phyloP scores from a whole-genome alignment of 2,113 vertebrate genomes.

The Taurulus bubalis region DNA sequence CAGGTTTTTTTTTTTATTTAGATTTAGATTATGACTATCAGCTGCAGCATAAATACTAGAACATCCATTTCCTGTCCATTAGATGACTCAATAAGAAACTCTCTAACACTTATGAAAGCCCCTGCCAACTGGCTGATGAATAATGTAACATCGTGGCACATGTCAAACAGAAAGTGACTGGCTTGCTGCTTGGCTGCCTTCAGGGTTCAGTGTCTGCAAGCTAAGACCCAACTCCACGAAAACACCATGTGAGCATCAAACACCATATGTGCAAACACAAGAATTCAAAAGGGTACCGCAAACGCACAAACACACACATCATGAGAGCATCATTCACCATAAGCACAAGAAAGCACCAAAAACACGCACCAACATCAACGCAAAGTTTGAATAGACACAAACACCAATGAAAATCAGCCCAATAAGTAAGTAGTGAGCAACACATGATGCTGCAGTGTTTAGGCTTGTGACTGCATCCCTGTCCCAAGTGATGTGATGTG shows the following conservation, averaged over 20 bases:
- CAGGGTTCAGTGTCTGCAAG: slow-evolving; percentile 44
- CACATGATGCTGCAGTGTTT: slow-evolving; percentile 7
- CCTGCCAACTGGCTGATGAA: slow-evolving; percentile 42
- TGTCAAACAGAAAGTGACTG: slow-evolving; percentile 46
- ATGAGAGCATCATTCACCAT: slow-evolving; percentile 1
- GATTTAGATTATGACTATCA: not conserved
- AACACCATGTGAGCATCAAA: slow-evolving; percentile 36
- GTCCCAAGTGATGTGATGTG: too few species aligned
- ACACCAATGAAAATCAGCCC: not conserved
- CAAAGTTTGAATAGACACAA: not conserved
- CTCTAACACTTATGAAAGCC: slow-evolving; percentile 15
- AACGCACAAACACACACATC: not conserved
- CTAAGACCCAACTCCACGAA: slow-evolving; percentile 25
- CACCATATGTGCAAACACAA: slow-evolving; percentile 33
- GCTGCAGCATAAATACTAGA: slow-evolving; percentile 5
- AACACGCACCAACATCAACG: not conserved
- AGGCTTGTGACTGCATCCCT: not conserved
- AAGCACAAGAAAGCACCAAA: not conserved
- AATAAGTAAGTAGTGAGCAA: not conserved
- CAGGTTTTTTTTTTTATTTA: too few species aligned
- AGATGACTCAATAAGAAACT: slow-evolving; percentile 32
- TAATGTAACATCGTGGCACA: slow-evolving; percentile 46
- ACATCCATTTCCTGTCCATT: slow-evolving; percentile 51
- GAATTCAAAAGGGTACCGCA: slow-evolving; percentile 9
- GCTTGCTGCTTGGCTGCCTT: slow-evolving; percentile 45